These are phyloP conservation scores for Tetramorium parvispinum DNA, from an alignment of 1,140 invertebrate species.

Conservation along the genomic window DNA sequence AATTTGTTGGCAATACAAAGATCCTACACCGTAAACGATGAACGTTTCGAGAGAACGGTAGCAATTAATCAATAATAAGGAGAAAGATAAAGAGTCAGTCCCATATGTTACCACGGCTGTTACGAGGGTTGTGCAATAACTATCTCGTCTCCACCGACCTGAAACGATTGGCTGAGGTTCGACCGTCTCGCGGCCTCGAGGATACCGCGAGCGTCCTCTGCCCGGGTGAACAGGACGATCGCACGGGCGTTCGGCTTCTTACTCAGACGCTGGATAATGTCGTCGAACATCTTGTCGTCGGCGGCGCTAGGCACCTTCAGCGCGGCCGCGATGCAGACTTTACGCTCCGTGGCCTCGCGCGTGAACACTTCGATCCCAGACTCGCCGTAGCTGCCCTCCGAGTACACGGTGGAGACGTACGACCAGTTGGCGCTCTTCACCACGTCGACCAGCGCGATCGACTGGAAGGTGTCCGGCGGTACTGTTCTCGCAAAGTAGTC, in stretches of 20 bases:
- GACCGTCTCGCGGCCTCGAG: slow-evolving; percentile 86
- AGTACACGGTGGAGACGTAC: slow-evolving; percentile 92
- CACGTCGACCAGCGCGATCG: slow-evolving; percentile 91
- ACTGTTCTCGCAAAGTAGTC: slow-evolving; percentile 93
- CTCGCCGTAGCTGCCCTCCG: slow-evolving; percentile 90
- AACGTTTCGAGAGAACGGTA: neutral
- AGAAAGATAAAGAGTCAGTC: neutral
- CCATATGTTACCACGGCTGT: neutral
- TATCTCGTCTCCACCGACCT: slow-evolving; percentile 14
- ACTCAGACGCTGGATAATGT: slow-evolving; percentile 87
- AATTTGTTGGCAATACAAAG: neutral
- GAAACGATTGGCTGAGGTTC: slow-evolving; percentile 87
- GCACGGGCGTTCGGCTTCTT: slow-evolving; percentile 88
- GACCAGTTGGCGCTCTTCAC: slow-evolving; percentile 93
- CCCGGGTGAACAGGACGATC: slow-evolving; percentile 90
- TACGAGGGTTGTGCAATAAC: neutral
- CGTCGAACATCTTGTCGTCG: slow-evolving; percentile 87
- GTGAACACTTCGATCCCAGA: slow-evolving; percentile 89
- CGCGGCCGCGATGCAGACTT: slow-evolving; percentile 91
- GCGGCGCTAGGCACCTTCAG: slow-evolving; percentile 90
- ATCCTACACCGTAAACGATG: neutral
- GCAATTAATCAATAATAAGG: neutral
- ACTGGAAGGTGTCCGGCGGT: slow-evolving; percentile 93
- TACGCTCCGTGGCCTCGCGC: slow-evolving; percentile 88
- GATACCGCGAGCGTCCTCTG: slow-evolving; percentile 88